A percentile compares a stretch with the other conserved stretches of the same genome.
phyloP scores from a whole-genome alignment of 2,113 vertebrate genomes.

The Morone saxatilis region DNA sequence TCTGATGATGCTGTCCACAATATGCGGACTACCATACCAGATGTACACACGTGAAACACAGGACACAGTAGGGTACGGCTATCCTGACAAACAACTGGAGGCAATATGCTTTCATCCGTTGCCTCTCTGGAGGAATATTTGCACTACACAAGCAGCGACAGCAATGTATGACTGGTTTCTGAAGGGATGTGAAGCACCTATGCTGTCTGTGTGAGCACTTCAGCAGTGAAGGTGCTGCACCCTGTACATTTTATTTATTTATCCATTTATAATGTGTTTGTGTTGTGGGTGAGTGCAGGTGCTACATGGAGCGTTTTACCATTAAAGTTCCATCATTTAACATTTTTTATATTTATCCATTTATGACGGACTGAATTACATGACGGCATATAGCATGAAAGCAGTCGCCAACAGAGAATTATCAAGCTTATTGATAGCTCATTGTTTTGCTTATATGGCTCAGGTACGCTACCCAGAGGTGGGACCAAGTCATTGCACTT shows the following conservation, averaged over 20 bases:
- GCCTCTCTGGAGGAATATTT: conserved; percentile 14
- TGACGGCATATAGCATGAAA: too few relatives aligned
- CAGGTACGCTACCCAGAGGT: too few relatives aligned
- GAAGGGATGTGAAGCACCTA: not conserved
- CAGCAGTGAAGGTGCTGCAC: not conserved
- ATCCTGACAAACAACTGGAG: not conserved
- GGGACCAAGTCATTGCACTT: too few relatives aligned
- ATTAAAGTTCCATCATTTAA: not conserved
- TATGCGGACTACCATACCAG: too few relatives aligned
- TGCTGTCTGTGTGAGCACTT: not conserved
- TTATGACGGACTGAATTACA: too few relatives aligned
- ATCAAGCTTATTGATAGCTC: too few relatives aligned
- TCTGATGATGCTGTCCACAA: not conserved
- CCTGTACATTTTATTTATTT: conserved; percentile 25
- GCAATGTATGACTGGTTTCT: not conserved
- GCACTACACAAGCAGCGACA: conserved; percentile 2
- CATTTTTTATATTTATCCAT: not conserved
- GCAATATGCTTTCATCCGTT: not conserved
- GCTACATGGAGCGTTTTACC: conserved; percentile 9
- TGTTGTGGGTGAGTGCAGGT: not conserved
- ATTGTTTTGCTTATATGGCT: too few relatives aligned
- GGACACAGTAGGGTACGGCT: not conserved
- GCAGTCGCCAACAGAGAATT: too few relatives aligned
- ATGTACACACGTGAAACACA: not conserved
- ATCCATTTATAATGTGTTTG: not conserved